Evolutionary conservation across 64 coral and sea anemone species (phyloP).

Genomic region (Anthopleura sola): DNA sequence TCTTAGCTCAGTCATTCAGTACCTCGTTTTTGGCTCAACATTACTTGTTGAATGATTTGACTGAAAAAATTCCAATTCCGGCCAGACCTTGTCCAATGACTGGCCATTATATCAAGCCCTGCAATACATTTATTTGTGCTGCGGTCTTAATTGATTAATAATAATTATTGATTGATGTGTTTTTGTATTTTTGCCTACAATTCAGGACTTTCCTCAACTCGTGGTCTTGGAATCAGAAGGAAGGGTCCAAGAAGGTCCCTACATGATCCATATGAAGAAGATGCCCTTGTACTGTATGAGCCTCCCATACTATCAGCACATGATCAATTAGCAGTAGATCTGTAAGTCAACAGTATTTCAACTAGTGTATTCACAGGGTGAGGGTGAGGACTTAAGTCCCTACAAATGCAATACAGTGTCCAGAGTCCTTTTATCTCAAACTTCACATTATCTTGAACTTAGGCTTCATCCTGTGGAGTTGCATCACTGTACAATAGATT

Average conservation of each 20-base stretch:
- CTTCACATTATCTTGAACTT: too few relatives aligned
- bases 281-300: slow-evolving; percentile 80
- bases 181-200: not conserved
- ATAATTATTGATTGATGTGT: not conserved
- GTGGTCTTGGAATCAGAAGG: slow-evolving; percentile 78
- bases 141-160: too few relatives aligned
- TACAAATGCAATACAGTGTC: too few relatives aligned
- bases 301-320: slow-evolving; percentile 67
- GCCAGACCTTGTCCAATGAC: too few relatives aligned
- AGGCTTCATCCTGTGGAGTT: too few relatives aligned
- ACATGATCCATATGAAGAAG: slow-evolving; percentile 92
- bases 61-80: too few relatives aligned
- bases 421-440: too few relatives aligned
- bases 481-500: too few relatives aligned
- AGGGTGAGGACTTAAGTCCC: too few relatives aligned
- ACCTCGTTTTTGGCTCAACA: not conserved
- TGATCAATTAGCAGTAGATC: slow-evolving; percentile 59
- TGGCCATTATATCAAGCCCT: too few relatives aligned
- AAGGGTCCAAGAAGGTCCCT: slow-evolving; percentile 84
- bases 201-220: slow-evolving; percentile 26
- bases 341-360: slow-evolving; percentile 53
- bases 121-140: too few relatives aligned
- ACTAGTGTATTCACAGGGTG: not conserved
- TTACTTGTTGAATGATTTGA: too few relatives aligned
- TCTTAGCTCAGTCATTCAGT: not conserved